Evolutionary conservation across 1,140 invertebrate species (phyloP).

Genomic region (Neodiprion lecontei): DNA sequence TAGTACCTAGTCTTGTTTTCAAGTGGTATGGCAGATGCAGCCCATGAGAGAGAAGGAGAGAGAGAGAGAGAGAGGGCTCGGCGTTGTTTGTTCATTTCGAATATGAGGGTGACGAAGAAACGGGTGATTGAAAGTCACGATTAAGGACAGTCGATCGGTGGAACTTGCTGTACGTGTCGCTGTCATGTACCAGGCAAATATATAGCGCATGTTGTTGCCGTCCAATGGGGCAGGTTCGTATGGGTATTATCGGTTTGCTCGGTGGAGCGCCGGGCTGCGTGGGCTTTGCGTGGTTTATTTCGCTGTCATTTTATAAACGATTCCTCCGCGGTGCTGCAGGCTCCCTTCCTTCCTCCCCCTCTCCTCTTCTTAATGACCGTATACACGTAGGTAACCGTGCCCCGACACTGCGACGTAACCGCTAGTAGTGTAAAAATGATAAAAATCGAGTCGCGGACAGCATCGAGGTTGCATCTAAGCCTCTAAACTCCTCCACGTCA

Average conservation of each 20-base stretch:
- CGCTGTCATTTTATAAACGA: conserved; percentile 6
- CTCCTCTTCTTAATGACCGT: conserved; percentile 20
- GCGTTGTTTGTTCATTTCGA: too few species aligned
- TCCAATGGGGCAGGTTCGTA: conserved; percentile 13
- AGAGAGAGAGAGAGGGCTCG: too few species aligned
- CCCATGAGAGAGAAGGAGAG: too few species aligned
- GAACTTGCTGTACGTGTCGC: conserved; percentile 45
- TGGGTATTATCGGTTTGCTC: background rate
- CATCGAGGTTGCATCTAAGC: background rate
- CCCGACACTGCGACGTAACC: too few species aligned
- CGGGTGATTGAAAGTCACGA: conserved; percentile 53
- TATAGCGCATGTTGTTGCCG: conserved; percentile 13
- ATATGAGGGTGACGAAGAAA: too few species aligned
- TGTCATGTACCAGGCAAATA: conserved; percentile 31
- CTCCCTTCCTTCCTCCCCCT: background rate
- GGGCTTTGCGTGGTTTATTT: conserved; percentile 1
- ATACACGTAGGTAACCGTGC: background rate
- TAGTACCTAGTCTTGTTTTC: too few species aligned
- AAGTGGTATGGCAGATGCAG: too few species aligned
- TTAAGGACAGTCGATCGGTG: conserved; percentile 8
- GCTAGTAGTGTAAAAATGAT: too few species aligned
- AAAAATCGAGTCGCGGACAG: too few species aligned
- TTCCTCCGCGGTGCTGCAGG: conserved; percentile 5
- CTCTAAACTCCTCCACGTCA: background rate
- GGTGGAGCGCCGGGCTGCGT: conserved; percentile 9